phyloP scores from a whole-genome alignment of 2,113 vertebrate genomes.

The Myotis davidii region DNA sequence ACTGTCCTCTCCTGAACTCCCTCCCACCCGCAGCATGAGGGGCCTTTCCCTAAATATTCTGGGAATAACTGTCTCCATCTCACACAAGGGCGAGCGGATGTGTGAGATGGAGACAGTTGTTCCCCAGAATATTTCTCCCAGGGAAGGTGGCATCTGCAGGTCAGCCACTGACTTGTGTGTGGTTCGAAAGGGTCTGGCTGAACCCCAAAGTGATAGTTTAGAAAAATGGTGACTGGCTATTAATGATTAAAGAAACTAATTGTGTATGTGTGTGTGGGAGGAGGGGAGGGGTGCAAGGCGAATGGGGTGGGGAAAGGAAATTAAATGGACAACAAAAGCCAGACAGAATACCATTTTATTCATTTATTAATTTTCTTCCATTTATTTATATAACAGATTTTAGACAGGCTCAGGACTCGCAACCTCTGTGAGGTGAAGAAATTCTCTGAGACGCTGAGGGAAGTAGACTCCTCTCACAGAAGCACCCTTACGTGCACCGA shows the following conservation, averaged over 20 bases:
- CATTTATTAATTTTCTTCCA: slow-evolving; percentile 37
- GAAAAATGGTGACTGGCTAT: neutral
- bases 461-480: neutral
- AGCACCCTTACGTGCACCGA: no score
- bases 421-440: neutral
- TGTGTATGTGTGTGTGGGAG: no score
- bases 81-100: neutral
- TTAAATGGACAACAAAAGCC: neutral
- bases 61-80: no score
- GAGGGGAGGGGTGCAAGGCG: neutral
- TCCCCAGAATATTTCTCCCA: neutral
- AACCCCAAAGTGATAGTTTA: neutral
- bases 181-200: neutral
- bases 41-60: neutral
- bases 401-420: neutral
- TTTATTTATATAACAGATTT: neutral
- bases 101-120: neutral
- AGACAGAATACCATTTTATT: neutral
- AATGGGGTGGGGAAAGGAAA: neutral
- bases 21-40: neutral
- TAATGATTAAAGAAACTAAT: neutral
- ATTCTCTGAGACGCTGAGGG: neutral
- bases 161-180: neutral
- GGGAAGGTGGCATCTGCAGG: neutral
- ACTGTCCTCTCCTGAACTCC: neutral